These are phyloP conservation scores for Tragelaphus oryx DNA, from an alignment of 2,797 vertebrate genomes.

Conservation along the genomic window DNA sequence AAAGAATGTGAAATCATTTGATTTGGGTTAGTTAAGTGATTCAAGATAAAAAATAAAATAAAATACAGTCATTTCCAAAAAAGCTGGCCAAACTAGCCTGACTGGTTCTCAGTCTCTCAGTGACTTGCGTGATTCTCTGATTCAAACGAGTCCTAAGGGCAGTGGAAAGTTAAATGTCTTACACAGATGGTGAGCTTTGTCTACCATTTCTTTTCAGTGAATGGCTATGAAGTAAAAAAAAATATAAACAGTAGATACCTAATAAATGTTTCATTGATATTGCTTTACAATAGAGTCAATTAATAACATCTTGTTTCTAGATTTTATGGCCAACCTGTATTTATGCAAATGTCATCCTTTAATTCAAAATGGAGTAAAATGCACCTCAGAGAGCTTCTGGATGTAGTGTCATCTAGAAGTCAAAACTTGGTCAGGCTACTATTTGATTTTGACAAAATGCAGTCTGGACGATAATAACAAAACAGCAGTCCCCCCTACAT, in stretches of 20 bases:
- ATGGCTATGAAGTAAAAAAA: neutral
- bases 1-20: neutral
- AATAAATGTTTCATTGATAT: neutral
- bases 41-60: neutral
- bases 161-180: neutral
- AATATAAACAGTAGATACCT: neutral
- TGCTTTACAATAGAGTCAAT: neutral
- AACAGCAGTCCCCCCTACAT: neutral
- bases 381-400: neutral
- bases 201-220: neutral
- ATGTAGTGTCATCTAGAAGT: neutral
- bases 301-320: neutral
- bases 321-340: neutral
- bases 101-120: neutral
- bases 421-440: neutral
- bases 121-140: neutral
- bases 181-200: fast-evolving
- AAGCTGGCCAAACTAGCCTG: neutral
- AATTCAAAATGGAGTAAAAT: neutral
- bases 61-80: neutral
- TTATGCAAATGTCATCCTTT: neutral
- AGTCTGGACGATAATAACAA: neutral
- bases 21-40: neutral
- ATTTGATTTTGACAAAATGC: neutral
- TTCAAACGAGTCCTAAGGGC: neutral